Base-by-base conservation (phyloP, 1,140 invertebrate genomes). In the Calephelis nemesis region DNA sequence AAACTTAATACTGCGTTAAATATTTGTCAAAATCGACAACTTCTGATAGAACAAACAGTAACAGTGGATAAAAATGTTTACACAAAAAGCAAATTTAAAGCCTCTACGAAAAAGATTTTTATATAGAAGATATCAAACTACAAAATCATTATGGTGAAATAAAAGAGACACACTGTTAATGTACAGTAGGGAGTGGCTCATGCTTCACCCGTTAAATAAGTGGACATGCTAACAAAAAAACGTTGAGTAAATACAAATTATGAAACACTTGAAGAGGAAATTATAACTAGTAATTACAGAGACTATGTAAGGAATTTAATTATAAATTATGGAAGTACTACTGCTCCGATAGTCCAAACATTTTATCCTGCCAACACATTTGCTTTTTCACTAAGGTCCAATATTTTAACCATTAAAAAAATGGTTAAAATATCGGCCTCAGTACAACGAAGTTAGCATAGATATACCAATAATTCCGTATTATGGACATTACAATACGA, bases 161-260 rank as follows among this genome's bases (percentile, higher is more conserved):
- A 58, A 13, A 58, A 58, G 54, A 58, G 15, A 15, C 54, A 15
- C 12, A 58, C 15, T 58, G 54, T 19, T 15, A 58, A 58, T 58
- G 54, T 58, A 13, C 54, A 58, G 54, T 9, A 15, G 54, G 54
- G 10, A n/a, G 13, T 19, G 39, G 40, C 7, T 19, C 5, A 58
- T 58, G n/a, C 15, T 19, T 15, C 54, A 15, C 54, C 54, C 6
- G 9, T 58, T 10, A 58, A 58, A 58, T n/a, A 5, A 5, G 12
- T 4, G 10, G 13, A 15, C 6, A 30, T 58, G 9, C 54, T 13
- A 19, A 15, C 5, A 58, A 58, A 58, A 11, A 15, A 15, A 19
- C 9, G 15, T 13, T 10, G 15, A 30, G n/a, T 30, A 15, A 10
- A 15, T 10, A 13, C 5, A 15, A 58, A 58, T 19, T 19, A 19